Conservation (phyloP, 2,888 invertebrate species). For the Penaeus monodon region DNA sequence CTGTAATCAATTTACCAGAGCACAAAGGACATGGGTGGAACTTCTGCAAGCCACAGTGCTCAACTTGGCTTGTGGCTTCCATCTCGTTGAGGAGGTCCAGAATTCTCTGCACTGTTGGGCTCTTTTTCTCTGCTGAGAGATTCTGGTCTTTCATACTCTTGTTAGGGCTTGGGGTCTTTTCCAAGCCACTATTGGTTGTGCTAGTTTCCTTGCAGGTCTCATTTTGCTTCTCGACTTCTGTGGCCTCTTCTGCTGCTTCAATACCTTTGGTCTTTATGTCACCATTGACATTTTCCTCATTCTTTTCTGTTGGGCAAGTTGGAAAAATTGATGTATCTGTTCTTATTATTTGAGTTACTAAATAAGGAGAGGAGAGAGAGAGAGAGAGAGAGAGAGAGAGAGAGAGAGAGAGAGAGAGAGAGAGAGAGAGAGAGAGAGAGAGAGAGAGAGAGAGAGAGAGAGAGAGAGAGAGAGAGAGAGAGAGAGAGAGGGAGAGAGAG, state of each 20-base stretch:
- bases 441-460: too few relatives aligned
- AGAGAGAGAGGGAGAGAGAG: too few relatives aligned
- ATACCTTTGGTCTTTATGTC: background rate
- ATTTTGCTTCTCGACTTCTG: background rate
- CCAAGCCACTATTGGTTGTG: too few relatives aligned
- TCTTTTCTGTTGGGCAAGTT: background rate
- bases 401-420: background rate
- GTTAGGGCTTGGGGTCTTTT: background rate
- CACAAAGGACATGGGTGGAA: slow-evolving; percentile 63
- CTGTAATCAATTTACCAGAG: slow-evolving; percentile 62
- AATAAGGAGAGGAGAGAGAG: too few relatives aligned
- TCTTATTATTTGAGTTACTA: too few relatives aligned
- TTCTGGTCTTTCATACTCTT: background rate
- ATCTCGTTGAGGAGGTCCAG: slow-evolving; percentile 63
- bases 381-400: background rate
- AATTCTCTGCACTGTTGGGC: slow-evolving; percentile 62
- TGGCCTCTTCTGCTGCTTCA: slow-evolving; percentile 15
- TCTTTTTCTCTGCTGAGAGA: slow-evolving; percentile 4
- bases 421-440: too few relatives aligned
- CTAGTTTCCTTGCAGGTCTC: too few relatives aligned
- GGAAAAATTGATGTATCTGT: too few relatives aligned
- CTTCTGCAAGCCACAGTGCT: slow-evolving; percentile 51
- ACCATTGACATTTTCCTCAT: too few relatives aligned
- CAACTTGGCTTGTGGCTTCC: slow-evolving; percentile 58
- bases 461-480: too few relatives aligned